These are phyloP conservation scores for Myoxocephalus aenaeus DNA, from an alignment of 2,797 vertebrate genomes.

Conservation along the genomic window DNA sequence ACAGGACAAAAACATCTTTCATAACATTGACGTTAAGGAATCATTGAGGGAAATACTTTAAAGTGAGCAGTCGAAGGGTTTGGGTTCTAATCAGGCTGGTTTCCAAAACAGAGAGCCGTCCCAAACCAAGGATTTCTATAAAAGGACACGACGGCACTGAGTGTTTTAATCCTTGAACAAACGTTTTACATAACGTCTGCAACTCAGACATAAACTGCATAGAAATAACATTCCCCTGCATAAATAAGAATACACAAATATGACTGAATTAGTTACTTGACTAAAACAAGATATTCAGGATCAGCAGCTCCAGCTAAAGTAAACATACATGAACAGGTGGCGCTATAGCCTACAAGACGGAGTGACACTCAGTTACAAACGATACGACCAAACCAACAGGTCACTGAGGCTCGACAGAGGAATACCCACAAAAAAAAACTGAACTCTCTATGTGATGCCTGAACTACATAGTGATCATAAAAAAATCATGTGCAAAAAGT, in stretches of 20 bases:
- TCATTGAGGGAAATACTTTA: background rate
- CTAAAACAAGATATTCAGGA: background rate
- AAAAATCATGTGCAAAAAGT: background rate
- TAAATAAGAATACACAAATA: background rate
- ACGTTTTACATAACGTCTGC: background rate
- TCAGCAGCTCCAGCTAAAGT: background rate
- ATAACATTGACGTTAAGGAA: background rate
- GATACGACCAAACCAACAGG: background rate
- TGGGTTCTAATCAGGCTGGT: conserved; percentile 4
- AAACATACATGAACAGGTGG: conserved; percentile 26
- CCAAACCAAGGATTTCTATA: conserved; percentile 27
- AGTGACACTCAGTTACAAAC: conserved; percentile 5
- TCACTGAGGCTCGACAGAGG: background rate
- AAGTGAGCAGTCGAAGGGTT: background rate
- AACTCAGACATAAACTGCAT: background rate
- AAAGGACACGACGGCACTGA: conserved; percentile 15
- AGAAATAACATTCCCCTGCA: background rate
- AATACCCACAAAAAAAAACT: background rate
- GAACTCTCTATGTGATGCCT: background rate
- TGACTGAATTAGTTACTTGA: background rate
- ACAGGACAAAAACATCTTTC: background rate
- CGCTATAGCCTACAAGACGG: background rate
- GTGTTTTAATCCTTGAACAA: background rate
- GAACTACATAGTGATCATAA: background rate
- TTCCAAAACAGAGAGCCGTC: conserved; percentile 49